Evolutionary conservation across 1,140 invertebrate genomes (phyloP).

Genomic region (Physella acuta): DNA sequence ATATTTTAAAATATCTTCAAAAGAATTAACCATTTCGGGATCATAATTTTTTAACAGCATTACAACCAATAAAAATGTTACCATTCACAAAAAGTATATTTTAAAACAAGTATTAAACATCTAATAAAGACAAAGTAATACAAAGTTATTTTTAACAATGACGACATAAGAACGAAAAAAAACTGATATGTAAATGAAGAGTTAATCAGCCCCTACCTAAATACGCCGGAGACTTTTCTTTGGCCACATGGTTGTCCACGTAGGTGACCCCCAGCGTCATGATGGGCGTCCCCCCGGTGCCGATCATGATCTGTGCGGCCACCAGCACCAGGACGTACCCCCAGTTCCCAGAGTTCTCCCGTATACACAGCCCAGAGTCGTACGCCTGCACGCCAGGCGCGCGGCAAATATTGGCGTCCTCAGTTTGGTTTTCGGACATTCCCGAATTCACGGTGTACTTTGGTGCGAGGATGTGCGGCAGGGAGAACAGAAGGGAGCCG

Average conservation of each 20-base stretch:
- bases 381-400: slow-evolving; percentile 24
- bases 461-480: slow-evolving; percentile 63
- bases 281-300: slow-evolving; percentile 64
- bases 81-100: no score
- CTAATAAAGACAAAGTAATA: no score
- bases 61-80: no score
- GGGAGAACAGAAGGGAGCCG: slow-evolving; percentile 82
- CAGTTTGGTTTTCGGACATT: slow-evolving; percentile 57
- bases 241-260: slow-evolving; percentile 65
- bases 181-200: no score
- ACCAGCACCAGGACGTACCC: slow-evolving; percentile 63
- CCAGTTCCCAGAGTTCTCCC: slow-evolving; percentile 54
- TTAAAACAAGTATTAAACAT: no score
- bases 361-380: slow-evolving; percentile 37
- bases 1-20: no score
- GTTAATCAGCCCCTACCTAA: slow-evolving; percentile 62
- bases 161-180: no score
- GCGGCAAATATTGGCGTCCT: slow-evolving; percentile 52
- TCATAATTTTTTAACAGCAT: no score
- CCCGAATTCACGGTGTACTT: slow-evolving; percentile 55
- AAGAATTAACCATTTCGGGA: no score
- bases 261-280: slow-evolving; percentile 66
- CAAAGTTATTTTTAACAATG: no score
- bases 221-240: slow-evolving; percentile 64
- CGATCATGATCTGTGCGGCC: slow-evolving; percentile 63